Percentiles rank a stretch among this genome's conserved stretches.
Evolutionary conservation across 1,140 invertebrate species (phyloP).

Genomic region (Harpegnathos saltator): DNA sequence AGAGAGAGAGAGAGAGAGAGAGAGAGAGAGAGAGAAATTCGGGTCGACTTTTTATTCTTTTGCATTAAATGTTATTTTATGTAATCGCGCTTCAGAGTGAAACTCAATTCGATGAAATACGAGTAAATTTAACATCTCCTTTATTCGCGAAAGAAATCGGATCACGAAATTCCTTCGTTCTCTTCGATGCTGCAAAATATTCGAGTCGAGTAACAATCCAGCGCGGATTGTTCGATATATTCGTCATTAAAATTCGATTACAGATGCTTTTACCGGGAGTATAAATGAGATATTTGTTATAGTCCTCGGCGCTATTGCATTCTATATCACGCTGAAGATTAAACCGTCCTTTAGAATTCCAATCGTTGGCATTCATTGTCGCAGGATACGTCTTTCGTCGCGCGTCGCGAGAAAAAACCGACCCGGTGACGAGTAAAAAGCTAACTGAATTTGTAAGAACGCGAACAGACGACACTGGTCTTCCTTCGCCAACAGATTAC

Average conservation of each 20-base stretch:
- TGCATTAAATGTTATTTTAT: conserved; percentile 3
- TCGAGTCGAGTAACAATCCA: not conserved
- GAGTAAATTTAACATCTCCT: no score
- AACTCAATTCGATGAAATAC: no score
- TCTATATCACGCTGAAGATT: not conserved
- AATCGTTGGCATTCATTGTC: conserved; percentile 10
- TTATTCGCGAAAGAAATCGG: not conserved
- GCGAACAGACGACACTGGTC: not conserved
- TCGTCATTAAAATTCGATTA: not conserved
- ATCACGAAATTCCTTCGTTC: no score
- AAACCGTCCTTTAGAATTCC: not conserved
- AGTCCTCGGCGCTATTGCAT: not conserved
- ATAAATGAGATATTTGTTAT: no score
- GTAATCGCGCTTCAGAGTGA: not conserved
- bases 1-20: no score
- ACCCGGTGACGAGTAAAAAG: not conserved
- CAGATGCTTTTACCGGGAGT: no score
- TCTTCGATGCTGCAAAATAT: not conserved
- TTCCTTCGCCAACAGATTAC: not conserved
- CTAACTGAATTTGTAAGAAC: not conserved
- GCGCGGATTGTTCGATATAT: not conserved
- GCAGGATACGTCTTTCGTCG: not conserved
- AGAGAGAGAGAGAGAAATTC: no score
- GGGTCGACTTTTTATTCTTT: not conserved
- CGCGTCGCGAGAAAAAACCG: not conserved